These are phyloP conservation scores for Sapajus apella DNA, from an alignment of 2,113 vertebrate genomes.

Conservation along the genomic window DNA sequence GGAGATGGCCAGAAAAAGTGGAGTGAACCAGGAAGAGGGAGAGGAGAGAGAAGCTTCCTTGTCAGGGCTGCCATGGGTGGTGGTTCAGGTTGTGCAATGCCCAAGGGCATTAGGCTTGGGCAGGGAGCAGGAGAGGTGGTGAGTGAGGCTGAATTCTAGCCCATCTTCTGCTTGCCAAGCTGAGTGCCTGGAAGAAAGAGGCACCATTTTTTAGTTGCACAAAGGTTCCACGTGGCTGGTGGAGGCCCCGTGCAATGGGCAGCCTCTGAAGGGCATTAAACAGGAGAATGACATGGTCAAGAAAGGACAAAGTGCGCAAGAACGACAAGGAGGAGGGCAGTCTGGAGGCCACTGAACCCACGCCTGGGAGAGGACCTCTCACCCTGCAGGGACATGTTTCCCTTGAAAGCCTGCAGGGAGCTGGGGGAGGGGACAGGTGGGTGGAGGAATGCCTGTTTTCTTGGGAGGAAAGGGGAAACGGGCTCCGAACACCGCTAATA, in stretches of 20 bases:
- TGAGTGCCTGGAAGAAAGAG: neutral
- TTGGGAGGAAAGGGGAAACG: neutral
- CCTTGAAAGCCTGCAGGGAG: neutral
- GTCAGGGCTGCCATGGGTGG: neutral
- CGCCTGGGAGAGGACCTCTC: too few relatives aligned
- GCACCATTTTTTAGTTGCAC: neutral
- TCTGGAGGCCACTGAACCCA: neutral
- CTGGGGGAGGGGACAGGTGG: neutral
- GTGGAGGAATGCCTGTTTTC: neutral
- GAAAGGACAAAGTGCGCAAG: neutral
- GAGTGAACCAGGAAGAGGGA: neutral
- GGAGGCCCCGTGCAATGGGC: neutral
- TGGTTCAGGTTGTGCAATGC: neutral
- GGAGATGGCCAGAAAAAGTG: neutral
- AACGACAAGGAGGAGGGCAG: neutral
- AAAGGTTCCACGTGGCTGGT: neutral
- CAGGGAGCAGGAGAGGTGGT: neutral
- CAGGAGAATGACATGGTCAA: neutral
- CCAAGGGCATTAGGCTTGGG: neutral
- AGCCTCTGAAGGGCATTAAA: neutral
- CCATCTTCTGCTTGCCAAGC: neutral
- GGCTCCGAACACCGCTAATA: too few relatives aligned
- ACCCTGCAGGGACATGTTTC: neutral
- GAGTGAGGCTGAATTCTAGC: neutral
- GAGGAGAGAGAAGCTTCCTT: neutral